Evolutionary conservation across 2,113 vertebrate species (phyloP).

Genomic region (Acinonyx jubatus): DNA sequence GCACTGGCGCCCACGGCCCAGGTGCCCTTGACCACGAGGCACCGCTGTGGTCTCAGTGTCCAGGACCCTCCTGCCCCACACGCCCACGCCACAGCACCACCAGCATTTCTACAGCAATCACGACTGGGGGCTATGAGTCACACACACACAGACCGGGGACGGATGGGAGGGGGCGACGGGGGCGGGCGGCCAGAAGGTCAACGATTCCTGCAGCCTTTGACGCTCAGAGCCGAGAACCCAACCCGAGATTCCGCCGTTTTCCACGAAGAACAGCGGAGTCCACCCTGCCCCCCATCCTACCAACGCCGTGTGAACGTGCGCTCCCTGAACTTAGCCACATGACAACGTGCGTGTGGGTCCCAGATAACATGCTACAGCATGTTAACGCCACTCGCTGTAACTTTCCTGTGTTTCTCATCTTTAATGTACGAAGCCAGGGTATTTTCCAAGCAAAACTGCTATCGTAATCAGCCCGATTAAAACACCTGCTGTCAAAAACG

Average conservation of each 20-base stretch:
- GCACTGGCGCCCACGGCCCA: background rate
- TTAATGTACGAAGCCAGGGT: background rate
- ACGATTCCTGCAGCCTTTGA: rapidly evolving
- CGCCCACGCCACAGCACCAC: rapidly evolving
- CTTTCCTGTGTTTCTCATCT: background rate
- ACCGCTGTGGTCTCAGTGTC: rapidly evolving
- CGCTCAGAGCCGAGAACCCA: rapidly evolving
- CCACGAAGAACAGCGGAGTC: rapidly evolving
- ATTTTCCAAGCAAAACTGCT: background rate
- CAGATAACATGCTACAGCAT: rapidly evolving
- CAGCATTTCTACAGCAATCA: rapidly evolving
- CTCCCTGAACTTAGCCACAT: rapidly evolving
- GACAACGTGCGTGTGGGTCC: rapidly evolving
- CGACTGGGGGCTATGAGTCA: rapidly evolving
- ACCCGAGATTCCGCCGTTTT: rapidly evolving
- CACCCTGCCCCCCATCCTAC: rapidly evolving
- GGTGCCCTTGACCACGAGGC: background rate
- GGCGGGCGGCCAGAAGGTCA: rapidly evolving
- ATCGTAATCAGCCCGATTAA: background rate
- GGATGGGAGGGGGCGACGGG: background rate
- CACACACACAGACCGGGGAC: rapidly evolving
- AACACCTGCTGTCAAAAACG: background rate
- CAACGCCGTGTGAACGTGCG: rapidly evolving
- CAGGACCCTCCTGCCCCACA: rapidly evolving
- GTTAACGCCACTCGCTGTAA: rapidly evolving